These are phyloP conservation scores for Danaus melanippus DNA, from an alignment of 1,140 invertebrate species.

Conservation along the genomic window DNA sequence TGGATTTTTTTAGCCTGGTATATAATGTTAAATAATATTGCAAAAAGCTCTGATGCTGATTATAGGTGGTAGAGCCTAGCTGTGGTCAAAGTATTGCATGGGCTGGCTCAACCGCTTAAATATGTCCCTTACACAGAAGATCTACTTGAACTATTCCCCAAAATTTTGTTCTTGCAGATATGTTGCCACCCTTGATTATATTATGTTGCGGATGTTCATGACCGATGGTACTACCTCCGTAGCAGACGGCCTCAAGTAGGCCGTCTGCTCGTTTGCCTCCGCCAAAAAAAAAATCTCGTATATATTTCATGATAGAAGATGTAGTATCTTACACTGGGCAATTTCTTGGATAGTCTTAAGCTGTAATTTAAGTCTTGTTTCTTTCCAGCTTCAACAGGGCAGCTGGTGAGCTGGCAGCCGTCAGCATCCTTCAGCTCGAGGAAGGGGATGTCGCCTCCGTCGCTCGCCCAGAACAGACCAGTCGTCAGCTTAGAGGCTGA, in stretches of 20 bases:
- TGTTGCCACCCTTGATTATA: too few species aligned
- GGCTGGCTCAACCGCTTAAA: too few species aligned
- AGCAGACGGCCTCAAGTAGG: too few species aligned
- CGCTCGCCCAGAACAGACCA: constrained; percentile 25
- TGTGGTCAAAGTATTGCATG: too few species aligned
- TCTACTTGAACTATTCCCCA: too few species aligned
- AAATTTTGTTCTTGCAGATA: too few species aligned
- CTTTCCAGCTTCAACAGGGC: constrained; percentile 25
- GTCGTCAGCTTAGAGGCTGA: constrained; percentile 20
- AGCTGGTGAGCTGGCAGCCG: constrained; percentile 29
- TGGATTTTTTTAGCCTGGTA: too few species aligned
- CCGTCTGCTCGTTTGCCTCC: neutral
- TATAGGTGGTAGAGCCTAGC: too few species aligned
- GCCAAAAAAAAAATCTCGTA: too few species aligned
- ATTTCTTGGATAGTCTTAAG: constrained; percentile 25
- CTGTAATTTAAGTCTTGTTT: constrained; percentile 27
- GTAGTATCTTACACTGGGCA: constrained; percentile 28
- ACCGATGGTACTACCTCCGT: neutral
- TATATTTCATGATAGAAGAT: neutral
- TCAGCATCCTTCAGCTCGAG: constrained; percentile 16
- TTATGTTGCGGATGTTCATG: neutral
- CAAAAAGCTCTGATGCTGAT: too few species aligned
- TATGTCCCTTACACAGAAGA: too few species aligned
- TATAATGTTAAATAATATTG: too few species aligned
- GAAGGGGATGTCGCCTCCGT: constrained; percentile 22